Conservation (phyloP, 2,888 invertebrate genomes). For the Microlaimidae sp. region DNA sequence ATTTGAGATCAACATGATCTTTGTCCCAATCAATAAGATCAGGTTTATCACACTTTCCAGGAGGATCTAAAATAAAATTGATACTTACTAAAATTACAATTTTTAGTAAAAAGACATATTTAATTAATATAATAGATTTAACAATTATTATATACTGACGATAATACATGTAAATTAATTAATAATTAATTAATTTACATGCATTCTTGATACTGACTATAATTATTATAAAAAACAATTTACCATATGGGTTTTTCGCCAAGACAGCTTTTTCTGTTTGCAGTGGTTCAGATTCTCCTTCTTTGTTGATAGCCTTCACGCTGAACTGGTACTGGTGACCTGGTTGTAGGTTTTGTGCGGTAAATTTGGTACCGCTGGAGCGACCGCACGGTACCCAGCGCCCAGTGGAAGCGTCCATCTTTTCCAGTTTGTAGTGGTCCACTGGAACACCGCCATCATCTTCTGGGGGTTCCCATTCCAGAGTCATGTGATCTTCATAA, state of each 20-base stretch:
- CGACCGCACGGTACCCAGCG: conserved; percentile 46
- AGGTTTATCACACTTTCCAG: conserved; percentile 72
- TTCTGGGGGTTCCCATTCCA: conserved; percentile 41
- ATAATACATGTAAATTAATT: no score
- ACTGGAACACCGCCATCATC: conserved; percentile 41
- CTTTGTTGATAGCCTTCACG: conserved; percentile 90
- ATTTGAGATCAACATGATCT: conserved; percentile 78
- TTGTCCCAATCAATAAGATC: conserved; percentile 86
- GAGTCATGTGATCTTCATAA: conserved; percentile 39
- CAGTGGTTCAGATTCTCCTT: conserved; percentile 84
- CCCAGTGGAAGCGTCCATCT: conserved; percentile 88
- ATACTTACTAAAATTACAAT: no score
- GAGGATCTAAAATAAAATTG: no score
- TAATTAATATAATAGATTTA: no score
- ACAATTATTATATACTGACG: no score
- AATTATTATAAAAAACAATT: no score
- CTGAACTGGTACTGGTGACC: conserved; percentile 96
- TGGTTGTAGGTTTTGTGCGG: conserved; percentile 50
- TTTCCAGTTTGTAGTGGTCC: conserved; percentile 48
- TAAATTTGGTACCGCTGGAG: conserved; percentile 23
- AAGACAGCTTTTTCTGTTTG: conserved; percentile 81
- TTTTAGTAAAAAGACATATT: no score
- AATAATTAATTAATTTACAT: no score
- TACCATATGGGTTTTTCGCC: conserved; percentile 95
- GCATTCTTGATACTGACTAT: no score